A percentile compares a stretch with the other conserved stretches of the same genome.
Evolutionary conservation across 1,140 invertebrate species (phyloP).

Genomic region (Drosophila baimaii): DNA sequence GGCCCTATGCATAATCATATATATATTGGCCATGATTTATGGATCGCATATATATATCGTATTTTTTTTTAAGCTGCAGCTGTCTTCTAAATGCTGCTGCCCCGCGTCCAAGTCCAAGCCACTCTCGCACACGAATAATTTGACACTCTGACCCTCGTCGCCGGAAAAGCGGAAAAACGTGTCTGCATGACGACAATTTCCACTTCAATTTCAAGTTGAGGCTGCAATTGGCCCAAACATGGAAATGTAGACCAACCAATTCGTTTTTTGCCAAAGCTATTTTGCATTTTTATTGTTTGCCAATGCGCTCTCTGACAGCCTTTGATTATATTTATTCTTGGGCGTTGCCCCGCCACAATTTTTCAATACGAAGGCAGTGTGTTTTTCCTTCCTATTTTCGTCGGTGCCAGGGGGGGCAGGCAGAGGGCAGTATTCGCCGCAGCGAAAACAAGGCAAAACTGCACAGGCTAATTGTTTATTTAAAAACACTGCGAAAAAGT

Average conservation of each 20-base stretch:
- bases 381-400: slow-evolving; percentile 57
- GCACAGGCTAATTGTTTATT: slow-evolving; percentile 59
- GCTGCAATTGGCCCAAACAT: slow-evolving; percentile 62
- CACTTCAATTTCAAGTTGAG: slow-evolving; percentile 61
- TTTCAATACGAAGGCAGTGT: slow-evolving; percentile 20
- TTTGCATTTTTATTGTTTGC: slow-evolving; percentile 80
- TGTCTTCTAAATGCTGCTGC: slow-evolving; percentile 44
- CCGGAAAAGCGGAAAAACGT: slow-evolving; percentile 34
- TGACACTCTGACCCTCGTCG: slow-evolving; percentile 69
- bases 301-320: slow-evolving; percentile 67
- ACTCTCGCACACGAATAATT: slow-evolving; percentile 40
- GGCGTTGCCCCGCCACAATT: slow-evolving; percentile 61
- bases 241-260: slow-evolving; percentile 71
- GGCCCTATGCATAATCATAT: slow-evolving; percentile 56
- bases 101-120: slow-evolving; percentile 18
- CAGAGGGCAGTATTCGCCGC: neutral
- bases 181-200: slow-evolving; percentile 56
- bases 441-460: slow-evolving; percentile 38
- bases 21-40: slow-evolving; percentile 62
- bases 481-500: slow-evolving; percentile 46
- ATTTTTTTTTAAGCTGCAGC: slow-evolving; percentile 42
- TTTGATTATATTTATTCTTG: slow-evolving; percentile 81
- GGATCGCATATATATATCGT: slow-evolving; percentile 21
- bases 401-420: slow-evolving; percentile 27
- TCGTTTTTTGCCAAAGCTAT: slow-evolving; percentile 53